Percentiles rank a stretch among this genome's conserved stretches.
These are phyloP conservation scores for Psylliodes chrysocephalus DNA, from an alignment of 2,888 invertebrate species.

Conservation along the genomic window DNA sequence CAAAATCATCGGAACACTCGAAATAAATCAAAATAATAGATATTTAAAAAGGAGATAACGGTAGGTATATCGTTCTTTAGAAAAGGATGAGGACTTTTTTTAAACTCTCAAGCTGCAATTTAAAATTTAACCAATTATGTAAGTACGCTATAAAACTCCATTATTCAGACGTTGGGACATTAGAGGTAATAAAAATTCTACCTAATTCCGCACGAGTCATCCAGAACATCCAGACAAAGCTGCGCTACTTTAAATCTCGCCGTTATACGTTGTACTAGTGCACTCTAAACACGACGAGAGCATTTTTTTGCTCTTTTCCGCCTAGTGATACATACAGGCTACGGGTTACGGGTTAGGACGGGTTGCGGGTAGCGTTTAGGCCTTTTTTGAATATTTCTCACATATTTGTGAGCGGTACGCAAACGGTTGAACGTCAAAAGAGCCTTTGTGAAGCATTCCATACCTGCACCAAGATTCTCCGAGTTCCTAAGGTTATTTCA, in stretches of 20 bases:
- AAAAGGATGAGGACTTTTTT: no score
- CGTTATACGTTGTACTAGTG: not conserved
- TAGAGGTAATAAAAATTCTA: no score
- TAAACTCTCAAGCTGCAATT: no score
- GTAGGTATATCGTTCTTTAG: no score
- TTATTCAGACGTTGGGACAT: not conserved
- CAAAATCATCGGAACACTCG: no score
- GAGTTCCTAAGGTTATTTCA: conserved; percentile 28
- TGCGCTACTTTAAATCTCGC: not conserved
- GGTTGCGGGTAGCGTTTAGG: not conserved
- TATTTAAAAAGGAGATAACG: no score
- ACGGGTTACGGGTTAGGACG: not conserved
- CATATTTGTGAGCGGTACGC: conserved; percentile 22
- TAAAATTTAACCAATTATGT: no score
- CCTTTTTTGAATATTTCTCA: conserved; percentile 25
- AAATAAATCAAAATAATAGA: no score
- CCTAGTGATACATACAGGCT: no score
- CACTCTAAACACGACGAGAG: not conserved
- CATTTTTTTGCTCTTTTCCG: not conserved
- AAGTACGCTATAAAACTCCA: no score
- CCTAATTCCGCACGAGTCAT: conserved; percentile 4
- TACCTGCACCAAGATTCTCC: conserved; percentile 27
- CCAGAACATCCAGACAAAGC: conserved; percentile 8
- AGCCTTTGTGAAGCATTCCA: conserved; percentile 32
- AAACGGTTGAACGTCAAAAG: conserved; percentile 15